phyloP scores from a whole-genome alignment of 2,797 vertebrate genomes.

The Trachurus trachurus region DNA sequence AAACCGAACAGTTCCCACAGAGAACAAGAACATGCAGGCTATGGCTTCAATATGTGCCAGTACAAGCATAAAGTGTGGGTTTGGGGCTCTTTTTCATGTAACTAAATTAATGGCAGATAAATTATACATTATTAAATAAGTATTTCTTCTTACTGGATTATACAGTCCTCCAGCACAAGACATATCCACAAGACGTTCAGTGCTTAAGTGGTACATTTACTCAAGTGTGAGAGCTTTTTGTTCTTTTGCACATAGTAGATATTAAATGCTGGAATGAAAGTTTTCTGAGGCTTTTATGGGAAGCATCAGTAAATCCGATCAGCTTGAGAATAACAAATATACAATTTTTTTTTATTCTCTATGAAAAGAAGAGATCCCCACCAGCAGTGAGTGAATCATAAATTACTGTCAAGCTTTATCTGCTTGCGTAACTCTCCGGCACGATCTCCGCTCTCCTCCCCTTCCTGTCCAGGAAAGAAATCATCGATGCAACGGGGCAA shows the following conservation, averaged over 20 bases:
- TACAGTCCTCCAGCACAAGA: not conserved
- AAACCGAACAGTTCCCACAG: too few relatives aligned
- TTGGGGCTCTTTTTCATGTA: not conserved
- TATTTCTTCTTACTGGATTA: conserved; percentile 1
- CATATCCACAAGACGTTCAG: not conserved
- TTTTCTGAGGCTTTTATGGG: not conserved
- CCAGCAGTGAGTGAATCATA: not conserved
- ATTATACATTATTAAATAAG: not conserved
- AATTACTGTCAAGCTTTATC: not conserved
- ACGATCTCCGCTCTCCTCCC: not conserved
- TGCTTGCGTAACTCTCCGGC: not conserved
- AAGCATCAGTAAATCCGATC: conserved; percentile 1
- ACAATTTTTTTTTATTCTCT: conserved; percentile 8
- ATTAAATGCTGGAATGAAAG: conserved; percentile 6
- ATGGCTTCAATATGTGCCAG: not conserved
- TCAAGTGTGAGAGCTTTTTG: not conserved
- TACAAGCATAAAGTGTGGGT: not conserved
- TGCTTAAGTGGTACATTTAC: not conserved
- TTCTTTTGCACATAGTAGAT: not conserved
- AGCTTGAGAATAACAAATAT: conserved; percentile 25
- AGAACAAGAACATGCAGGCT: too few relatives aligned
- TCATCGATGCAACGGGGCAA: conserved; percentile 1
- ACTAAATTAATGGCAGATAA: not conserved
- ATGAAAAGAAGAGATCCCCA: conserved; percentile 33
- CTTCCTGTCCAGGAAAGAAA: not conserved